Evolutionary conservation across 2,888 invertebrate species (phyloP), one percentile per base, ranked within the genome.

Genomic region (Noctua janthe): DNA sequence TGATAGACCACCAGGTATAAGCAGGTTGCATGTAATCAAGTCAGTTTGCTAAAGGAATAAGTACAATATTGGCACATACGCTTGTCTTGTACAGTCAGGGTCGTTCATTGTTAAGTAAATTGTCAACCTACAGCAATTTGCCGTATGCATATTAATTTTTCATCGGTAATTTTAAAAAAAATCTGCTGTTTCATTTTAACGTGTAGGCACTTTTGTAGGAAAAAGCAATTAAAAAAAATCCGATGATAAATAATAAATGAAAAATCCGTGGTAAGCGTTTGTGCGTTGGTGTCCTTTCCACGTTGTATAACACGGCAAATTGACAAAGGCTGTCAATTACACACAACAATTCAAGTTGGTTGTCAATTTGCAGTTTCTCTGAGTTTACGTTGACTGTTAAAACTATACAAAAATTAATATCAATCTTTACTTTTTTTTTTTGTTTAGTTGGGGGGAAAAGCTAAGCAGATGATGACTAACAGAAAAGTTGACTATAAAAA

Each of bases 401-500:
- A 64, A 64, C 15, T n/a, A 17, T 6, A 54, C 10, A 17, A 23
- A 69, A 70, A 76, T 77, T 13, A 54, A 69, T 62, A 49, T 70
- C 47, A 62, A 78, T 54, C 70, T 59, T 78, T 75, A 75, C 7
- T 43, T 43, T 7, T 43, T 43, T 43, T 43, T 43, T 39, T 39
- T 39, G 39, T 39, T 39, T 7, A 43, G 7, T 43, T 43, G 43
- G 43, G 39, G 43, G 7, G 8, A 43, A 43, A 43, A 7, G 43
- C 43, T 43, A 43, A 0, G 43, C 7, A 43, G 43, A 43, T 43
- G 7, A 43, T 43, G 43, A 43, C 29, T 29, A 20, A 51, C 64
- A 51, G 6, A 73, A 72, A 67, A 72, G 62, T 49, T 86, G 70
- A 39, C 47, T 15, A 62, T 54, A 82, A 20, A 82, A 64, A 20